Conservation (phyloP, 2,113 vertebrate genomes). For the Sylvicapra grimmia region DNA sequence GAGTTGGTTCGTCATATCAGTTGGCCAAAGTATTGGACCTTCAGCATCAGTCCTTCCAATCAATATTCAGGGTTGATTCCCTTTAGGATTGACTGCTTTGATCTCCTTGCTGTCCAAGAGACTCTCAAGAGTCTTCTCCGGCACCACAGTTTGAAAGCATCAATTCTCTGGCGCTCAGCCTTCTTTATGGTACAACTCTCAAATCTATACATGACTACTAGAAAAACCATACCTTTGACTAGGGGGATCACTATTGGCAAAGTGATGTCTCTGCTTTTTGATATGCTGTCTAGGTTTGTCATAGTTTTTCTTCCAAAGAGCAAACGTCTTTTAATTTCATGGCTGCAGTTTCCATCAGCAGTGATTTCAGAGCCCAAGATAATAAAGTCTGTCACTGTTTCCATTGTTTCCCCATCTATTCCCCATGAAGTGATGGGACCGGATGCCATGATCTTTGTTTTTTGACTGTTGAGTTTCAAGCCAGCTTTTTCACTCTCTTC, state of each 20-base stretch:
- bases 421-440: not conserved
- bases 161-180: not conserved
- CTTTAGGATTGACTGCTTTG: not conserved
- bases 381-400: not conserved
- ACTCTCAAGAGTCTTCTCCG: not conserved
- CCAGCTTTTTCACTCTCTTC: not conserved
- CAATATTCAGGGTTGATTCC: not conserved
- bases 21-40: not conserved
- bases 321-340: not conserved
- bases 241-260: not conserved
- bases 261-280: not conserved
- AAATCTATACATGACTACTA: not conserved
- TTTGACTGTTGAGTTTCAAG: not conserved
- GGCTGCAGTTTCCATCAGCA: not conserved
- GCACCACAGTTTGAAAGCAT: not conserved
- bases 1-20: not conserved
- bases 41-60: not conserved
- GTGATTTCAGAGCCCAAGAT: not conserved
- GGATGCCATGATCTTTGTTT: not conserved
- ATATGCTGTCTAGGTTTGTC: not conserved
- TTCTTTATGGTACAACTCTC: not conserved
- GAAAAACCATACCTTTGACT: not conserved
- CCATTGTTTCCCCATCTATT: not conserved
- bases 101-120: not conserved
- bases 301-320: not conserved